Percentiles rank a stretch among this genome's conserved stretches.
Evolutionary conservation across 2,797 vertebrate species (phyloP).

Genomic region (Cuniculus paca): DNA sequence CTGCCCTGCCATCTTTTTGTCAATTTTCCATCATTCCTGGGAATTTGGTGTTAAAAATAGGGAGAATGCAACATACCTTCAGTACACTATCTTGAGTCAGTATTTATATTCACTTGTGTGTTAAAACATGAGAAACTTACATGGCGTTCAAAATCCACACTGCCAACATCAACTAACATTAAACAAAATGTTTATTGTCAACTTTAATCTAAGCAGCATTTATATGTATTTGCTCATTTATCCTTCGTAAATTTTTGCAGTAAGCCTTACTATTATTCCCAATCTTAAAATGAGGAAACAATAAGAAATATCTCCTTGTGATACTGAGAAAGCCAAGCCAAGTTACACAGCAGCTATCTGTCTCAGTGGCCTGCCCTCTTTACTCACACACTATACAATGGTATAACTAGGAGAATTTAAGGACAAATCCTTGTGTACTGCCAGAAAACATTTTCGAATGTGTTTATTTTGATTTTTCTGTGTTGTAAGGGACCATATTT

Average conservation of each 20-base stretch:
- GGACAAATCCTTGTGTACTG: not conserved
- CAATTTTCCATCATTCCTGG: not conserved
- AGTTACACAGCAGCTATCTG: not conserved
- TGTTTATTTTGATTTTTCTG: not conserved
- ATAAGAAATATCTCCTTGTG: not conserved
- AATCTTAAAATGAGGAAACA: conserved; percentile 18
- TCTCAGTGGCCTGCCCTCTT: not conserved
- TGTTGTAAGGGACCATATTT: not conserved
- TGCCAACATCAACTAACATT: not conserved
- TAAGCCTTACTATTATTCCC: not conserved
- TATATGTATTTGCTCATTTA: not conserved
- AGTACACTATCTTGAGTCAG: not conserved
- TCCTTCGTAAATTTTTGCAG: not conserved
- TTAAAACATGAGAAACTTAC: not conserved
- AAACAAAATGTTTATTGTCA: not conserved
- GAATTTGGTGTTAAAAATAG: not conserved
- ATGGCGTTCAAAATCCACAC: not conserved
- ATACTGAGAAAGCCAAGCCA: not conserved
- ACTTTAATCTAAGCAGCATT: not conserved
- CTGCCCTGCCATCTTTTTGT: not conserved
- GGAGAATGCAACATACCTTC: not conserved
- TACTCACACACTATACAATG: not conserved
- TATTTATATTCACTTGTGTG: not conserved
- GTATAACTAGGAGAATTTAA: not conserved
- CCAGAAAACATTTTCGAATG: not conserved